Evolutionary conservation across 2,113 vertebrate species (phyloP).

Genomic region (Seriola aureovittata): DNA sequence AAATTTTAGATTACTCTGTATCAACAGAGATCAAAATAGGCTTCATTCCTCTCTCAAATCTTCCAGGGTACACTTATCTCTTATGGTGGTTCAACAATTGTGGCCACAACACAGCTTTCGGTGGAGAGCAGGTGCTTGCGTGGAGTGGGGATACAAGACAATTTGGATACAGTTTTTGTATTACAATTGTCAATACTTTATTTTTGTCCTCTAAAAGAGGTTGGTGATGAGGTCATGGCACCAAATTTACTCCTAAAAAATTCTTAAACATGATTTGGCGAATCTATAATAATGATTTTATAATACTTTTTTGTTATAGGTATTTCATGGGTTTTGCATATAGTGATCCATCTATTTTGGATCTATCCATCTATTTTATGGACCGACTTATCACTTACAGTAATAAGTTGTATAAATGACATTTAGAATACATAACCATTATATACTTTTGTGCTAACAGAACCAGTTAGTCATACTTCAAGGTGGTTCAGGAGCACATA

Average conservation of each 20-base stretch:
- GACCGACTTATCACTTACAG: not conserved
- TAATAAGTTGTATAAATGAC: not conserved
- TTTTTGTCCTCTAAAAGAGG: not conserved
- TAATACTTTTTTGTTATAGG: not conserved
- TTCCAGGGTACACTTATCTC: constrained; percentile 29
- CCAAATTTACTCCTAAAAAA: not conserved
- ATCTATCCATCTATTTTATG: not conserved
- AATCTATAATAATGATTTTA: not conserved
- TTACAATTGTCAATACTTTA: not conserved
- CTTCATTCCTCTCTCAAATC: constrained; percentile 40
- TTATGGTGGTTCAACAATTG: not conserved
- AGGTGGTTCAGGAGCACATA: not conserved
- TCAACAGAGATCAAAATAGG: constrained; percentile 72
- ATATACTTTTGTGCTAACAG: not conserved
- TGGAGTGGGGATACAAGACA: not conserved
- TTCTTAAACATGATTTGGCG: not conserved
- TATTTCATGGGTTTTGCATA: not conserved
- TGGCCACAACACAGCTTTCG: not conserved
- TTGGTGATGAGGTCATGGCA: not conserved
- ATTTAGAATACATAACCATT: not conserved
- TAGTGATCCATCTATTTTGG: not conserved
- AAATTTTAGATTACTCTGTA: constrained; percentile 69
- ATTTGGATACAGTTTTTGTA: not conserved
- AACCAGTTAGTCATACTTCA: not conserved
- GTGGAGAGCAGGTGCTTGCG: not conserved